Evolutionary conservation across 1,140 invertebrate species (phyloP), one percentile per base, ranked within the genome.

Genomic region (Formica exsecta): DNA sequence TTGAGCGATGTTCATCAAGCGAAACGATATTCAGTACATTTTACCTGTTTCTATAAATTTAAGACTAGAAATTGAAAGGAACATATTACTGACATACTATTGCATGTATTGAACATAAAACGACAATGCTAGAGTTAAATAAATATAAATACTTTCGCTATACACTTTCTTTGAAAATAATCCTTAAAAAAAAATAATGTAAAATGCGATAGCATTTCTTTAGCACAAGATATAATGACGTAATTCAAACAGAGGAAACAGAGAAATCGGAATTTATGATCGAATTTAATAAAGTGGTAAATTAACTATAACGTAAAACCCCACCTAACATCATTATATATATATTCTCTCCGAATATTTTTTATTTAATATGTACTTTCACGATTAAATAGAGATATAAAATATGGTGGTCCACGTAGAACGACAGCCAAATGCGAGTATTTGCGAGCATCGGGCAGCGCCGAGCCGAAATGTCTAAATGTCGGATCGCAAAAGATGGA

Each of bases 401-500:
- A 68, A 0, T 32, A 16, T 19, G 32, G 7, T 48, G 6, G 32
- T 66, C 22, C 32, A 25, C 29, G 76, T 57, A 29, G 32, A 70
- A 41, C 44, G 32, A 29, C 66, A 83, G 68, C 38, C 68, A 74
- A 81, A 81, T 81, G 79, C 65, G 66, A 73, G 64, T 80, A 68
- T 80, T 68, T 68, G 76, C 57, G 77, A 83, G 79, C 25, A 44
- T 61, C 29, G 79, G 79, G 38, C 54, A 61, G 38, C 38, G 25
- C 41, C 77, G 64, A 74, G 79, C 79, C 79, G 36, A 32, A 75
- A 81, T 74, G 87, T 76, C 88, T 80, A 68, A 71, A 74, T 36
- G 75, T 89, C 84, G 59, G 29, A 51, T 13, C 7, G 59, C 74
- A 29, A 89, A 89, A 89, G 88, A 89, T 83, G 88, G 88, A 89